Evolutionary conservation across 2,797 vertebrate species (phyloP), one percentile per base, ranked within the genome.

Genomic region (Eulemur coronatus): DNA sequence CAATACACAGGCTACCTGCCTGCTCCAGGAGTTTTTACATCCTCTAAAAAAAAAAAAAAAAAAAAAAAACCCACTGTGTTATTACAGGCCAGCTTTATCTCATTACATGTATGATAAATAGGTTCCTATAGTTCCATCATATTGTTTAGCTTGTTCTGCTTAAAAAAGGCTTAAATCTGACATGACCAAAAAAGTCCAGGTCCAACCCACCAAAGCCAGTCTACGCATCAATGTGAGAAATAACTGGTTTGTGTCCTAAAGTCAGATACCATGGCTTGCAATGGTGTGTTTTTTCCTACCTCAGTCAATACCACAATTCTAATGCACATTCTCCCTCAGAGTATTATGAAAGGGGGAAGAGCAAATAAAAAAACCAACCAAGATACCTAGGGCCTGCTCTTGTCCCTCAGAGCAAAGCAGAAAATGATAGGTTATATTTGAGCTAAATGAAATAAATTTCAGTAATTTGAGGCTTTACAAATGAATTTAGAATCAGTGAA

Each of bases 391-490:
- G 33, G 61, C 28, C 43, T 93, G 43, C 7, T 87, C 46, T 91
- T 88, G n/a, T 89, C 67, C 38, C 48, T 81, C 30, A 8, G 43
- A 97, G 87, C 69, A 73, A 95, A 97, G 78, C 20, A 84, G 72
- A 84, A 96, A 67, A 92, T 3, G 0, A 92, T 0, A 72, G 59
- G 89, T 70, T 85, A 57, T 85, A 48, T 96, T 65, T 92, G 46
- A 95, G 57, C 50, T 90, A 57, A 97, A 95, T 92, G 61, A 95
- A 97, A 87, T 61, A 85, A 96, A 84, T 95, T 97, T 96, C 63
- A 95, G 89, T 93, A 96, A 96, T 90, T 81, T 4, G 0, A 69
- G 43, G 67, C 72, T 84, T 95, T 73, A 75, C 65, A 91, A 94
- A 87, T 55, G 75, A 95, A 97, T 89, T 97, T 84, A 94, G 76